A percentile compares a stretch with the other conserved stretches of the same genome.
Conservation (phyloP, 2,113 vertebrate genomes). For the Proterorhinus semilunaris region DNA sequence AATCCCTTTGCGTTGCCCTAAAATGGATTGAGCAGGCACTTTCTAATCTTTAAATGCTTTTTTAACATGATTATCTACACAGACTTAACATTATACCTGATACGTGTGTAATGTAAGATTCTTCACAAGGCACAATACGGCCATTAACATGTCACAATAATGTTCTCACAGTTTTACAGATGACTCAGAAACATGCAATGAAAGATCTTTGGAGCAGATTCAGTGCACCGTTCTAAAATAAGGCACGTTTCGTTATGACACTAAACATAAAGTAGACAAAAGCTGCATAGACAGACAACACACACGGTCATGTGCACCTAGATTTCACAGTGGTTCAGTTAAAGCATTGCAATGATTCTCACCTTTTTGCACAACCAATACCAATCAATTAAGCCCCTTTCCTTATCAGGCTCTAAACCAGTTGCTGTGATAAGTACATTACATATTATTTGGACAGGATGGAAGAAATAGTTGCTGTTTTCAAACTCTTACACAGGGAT, state of each 20-base stretch:
- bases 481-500: not conserved
- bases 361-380: constrained; percentile 19
- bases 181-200: constrained; percentile 37
- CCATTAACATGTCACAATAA: constrained; percentile 11
- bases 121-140: constrained; percentile 42
- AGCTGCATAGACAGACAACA: constrained; percentile 38
- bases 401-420: not conserved
- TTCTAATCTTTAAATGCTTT: constrained; percentile 15
- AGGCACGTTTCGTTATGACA: constrained; percentile 18
- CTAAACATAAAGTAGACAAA: constrained; percentile 30
- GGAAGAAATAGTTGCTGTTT: not conserved
- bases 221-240: constrained; percentile 13
- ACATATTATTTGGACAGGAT: not conserved
- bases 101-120: constrained; percentile 37
- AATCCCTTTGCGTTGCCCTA: constrained; percentile 26
- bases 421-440: constrained; percentile 13
- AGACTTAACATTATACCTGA: constrained; percentile 47
- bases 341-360: constrained; percentile 26
- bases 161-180: constrained; percentile 48
- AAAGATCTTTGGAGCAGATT: constrained; percentile 56
- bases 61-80: constrained; percentile 25
- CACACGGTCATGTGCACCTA: constrained; percentile 21
- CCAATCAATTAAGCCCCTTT: constrained; percentile 13
- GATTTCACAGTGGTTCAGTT: constrained; percentile 58
- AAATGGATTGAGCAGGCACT: constrained; percentile 25